Conservation (phyloP, 2,888 invertebrate species). For the Seira ritae region DNA sequence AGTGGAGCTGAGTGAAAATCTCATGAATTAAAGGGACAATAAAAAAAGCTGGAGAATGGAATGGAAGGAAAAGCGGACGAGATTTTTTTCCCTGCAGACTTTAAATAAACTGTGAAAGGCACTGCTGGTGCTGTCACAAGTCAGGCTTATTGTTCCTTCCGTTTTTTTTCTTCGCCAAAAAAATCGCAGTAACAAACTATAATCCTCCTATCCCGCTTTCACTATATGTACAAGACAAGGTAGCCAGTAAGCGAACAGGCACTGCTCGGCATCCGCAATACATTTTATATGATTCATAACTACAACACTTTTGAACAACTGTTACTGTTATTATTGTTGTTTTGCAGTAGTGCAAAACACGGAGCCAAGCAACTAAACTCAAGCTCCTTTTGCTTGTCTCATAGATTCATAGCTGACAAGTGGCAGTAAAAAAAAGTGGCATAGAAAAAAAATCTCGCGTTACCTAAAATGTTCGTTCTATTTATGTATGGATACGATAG, state of each 20-base stretch:
- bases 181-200: not conserved
- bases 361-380: no score
- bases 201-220: not conserved
- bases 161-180: not conserved
- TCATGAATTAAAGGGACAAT: constrained; percentile 12
- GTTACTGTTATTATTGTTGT: constrained; percentile 24
- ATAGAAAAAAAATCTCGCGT: not conserved
- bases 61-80: not conserved
- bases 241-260: not conserved
- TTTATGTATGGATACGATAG: constrained; percentile 19
- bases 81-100: not conserved
- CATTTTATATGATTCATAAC: constrained; percentile 28
- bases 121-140: not conserved
- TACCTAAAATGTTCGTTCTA: constrained; percentile 3
- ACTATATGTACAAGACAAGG: not conserved
- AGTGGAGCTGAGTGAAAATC: constrained; percentile 31
- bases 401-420: constrained; percentile 16
- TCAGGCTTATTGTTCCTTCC: not conserved
- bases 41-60: not conserved
- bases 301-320: constrained; percentile 31
- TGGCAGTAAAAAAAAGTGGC: constrained; percentile 8
- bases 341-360: no score
- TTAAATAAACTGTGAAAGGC: not conserved
- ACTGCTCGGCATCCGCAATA: no score
- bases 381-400: not conserved